Conservation (phyloP, 1,140 invertebrate species). For the Liolophura sinensis region DNA sequence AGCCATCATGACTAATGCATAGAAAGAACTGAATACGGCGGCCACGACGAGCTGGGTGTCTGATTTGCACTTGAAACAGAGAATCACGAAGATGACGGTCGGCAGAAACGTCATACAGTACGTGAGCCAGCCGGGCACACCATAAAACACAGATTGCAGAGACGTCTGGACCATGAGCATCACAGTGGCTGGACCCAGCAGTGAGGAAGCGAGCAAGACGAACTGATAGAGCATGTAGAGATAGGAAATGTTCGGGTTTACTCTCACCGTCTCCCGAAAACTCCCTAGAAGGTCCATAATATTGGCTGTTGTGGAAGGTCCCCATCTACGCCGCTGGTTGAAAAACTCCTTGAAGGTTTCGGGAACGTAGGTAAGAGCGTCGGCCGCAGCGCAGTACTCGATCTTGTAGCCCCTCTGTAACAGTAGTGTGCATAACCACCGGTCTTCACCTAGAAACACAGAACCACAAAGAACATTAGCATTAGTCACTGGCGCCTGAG, state of each 20-base stretch:
- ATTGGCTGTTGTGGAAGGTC: slow-evolving; percentile 70
- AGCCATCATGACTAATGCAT: slow-evolving; percentile 45
- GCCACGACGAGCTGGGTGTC: slow-evolving; percentile 58
- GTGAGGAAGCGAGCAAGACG: slow-evolving; percentile 63
- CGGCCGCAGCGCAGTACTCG: slow-evolving; percentile 68
- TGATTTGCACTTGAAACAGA: slow-evolving; percentile 60
- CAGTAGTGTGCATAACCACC: slow-evolving; percentile 69
- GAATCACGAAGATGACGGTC: slow-evolving; percentile 82
- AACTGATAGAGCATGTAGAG: slow-evolving; percentile 62
- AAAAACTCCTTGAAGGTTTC: slow-evolving; percentile 61
- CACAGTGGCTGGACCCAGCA: slow-evolving; percentile 75
- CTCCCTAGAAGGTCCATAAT: slow-evolving; percentile 66
- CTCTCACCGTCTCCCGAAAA: slow-evolving; percentile 61
- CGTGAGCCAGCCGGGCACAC: slow-evolving; percentile 23
- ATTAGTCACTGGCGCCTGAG: slow-evolving; percentile 21
- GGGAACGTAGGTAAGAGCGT: slow-evolving; percentile 67
- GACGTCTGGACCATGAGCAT: slow-evolving; percentile 94
- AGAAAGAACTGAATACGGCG: slow-evolving; percentile 48
- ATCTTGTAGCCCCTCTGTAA: slow-evolving; percentile 67
- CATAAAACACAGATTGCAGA: slow-evolving; percentile 72
- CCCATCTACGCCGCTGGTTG: slow-evolving; percentile 66
- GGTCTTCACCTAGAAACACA: slow-evolving; percentile 63
- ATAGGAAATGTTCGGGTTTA: slow-evolving; percentile 67
- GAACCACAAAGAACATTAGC: not conserved
- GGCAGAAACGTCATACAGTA: slow-evolving; percentile 45